Evolutionary conservation across 2,113 vertebrate genomes (phyloP), one percentile per base, ranked within the genome.

Genomic region (Arenaria interpres): DNA sequence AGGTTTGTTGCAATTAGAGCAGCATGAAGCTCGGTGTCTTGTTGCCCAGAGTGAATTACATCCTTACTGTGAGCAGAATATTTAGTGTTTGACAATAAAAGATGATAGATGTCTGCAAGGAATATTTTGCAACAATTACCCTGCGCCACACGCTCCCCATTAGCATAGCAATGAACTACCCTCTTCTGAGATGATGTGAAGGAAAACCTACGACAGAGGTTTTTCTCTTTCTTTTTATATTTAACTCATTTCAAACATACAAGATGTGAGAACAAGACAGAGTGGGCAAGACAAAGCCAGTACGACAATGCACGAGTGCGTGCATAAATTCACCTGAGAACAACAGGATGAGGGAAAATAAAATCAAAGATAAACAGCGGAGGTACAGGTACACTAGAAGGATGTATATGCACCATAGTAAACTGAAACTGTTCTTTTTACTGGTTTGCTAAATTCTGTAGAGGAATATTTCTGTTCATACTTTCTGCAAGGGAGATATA

Each of bases 61-160:
- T 35, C 51, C 81, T 85, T 37, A 67, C 39, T 53, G 66, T 63
- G 80, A 88, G 88, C 68, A 79, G 85, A 94, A 86, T 92, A 92
- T 80, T 88, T 86, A 91, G 39, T 63, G 54, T 63, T 86, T 5
- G 0, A 80, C 85, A 56, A 71, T 80, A 85, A 91, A 94, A 90
- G 63, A 86, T 84, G 72, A 96, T 46, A 54, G 71, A 73, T 54
- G 33, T 88, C 76, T 90, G 76, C 60, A 90, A 90, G 56, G 89
- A 89, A 67, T 81, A 74, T 66, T 92, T 92, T 86, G 32, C 67
- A 92, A 77, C 63, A 71, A 80, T 92, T 93, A 67, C 41, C 41
- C 76, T 23, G 39, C n/a, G 59, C 56, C 72, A 80, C 6, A 1
- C 53, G 83, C 19, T 89, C 32, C 0, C 66, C 60, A 71, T 93